These are phyloP conservation scores for Ia io DNA, from an alignment of 2,113 vertebrate genomes.

Conservation along the genomic window DNA sequence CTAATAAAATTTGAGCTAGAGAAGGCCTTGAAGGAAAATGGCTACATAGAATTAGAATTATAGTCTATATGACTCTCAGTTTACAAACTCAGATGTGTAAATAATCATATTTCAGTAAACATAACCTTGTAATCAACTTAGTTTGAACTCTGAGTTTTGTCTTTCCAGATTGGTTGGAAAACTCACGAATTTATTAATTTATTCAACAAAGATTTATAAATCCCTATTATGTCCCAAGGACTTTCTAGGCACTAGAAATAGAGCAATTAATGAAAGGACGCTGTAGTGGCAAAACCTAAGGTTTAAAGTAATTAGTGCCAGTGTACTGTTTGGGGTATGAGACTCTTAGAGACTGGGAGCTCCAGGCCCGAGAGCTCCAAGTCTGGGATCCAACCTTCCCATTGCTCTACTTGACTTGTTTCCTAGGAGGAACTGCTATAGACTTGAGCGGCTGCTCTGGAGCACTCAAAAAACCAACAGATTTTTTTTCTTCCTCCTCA, in stretches of 20 bases:
- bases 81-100: neutral
- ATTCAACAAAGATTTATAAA: neutral
- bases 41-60: neutral
- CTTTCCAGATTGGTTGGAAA: neutral
- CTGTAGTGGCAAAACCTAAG: neutral
- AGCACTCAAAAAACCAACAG: neutral
- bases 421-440: neutral
- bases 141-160: neutral
- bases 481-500: neutral
- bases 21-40: neutral
- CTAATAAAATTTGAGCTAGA: neutral
- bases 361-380: neutral
- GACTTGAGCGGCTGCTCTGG: neutral
- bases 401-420: neutral
- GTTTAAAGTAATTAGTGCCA: neutral
- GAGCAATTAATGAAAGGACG: neutral
- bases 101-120: neutral
- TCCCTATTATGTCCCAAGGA: neutral
- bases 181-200: neutral
- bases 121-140: neutral
- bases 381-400: neutral
- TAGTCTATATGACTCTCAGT: neutral
- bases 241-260: neutral
- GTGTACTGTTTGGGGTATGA: neutral
- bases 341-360: neutral